Percentiles rank a stretch among this genome's conserved stretches.
phyloP scores from a whole-genome alignment of 2,113 vertebrate species.

The Brienomyrus brachyistius region DNA sequence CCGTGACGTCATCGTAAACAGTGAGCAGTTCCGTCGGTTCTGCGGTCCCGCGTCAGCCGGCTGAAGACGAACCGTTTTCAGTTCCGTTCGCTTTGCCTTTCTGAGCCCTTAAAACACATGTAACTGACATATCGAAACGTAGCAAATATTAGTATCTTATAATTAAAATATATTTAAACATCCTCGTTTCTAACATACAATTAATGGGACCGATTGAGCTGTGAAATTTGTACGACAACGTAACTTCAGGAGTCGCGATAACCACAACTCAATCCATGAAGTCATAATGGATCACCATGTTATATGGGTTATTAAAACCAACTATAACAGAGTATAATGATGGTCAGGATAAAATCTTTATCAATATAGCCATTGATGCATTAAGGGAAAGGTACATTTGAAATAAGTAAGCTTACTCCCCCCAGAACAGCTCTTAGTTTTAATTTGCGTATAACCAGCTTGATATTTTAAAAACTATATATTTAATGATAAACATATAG shows the following conservation, averaged over 20 bases:
- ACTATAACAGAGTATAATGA: background rate
- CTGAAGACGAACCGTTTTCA: background rate
- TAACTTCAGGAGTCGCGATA: background rate
- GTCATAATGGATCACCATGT: background rate
- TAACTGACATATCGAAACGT: background rate
- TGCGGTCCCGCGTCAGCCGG: background rate
- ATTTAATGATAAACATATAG: background rate
- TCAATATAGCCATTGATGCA: background rate
- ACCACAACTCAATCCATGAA: background rate
- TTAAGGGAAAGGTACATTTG: background rate
- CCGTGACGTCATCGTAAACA: slow-evolving; percentile 42
- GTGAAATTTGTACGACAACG: background rate
- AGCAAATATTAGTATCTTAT: background rate
- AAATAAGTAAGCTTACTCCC: background rate
- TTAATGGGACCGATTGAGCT: background rate
- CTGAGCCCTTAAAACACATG: background rate
- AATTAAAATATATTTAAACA: background rate
- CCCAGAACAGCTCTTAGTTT: background rate
- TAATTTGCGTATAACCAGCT: background rate
- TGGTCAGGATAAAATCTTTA: background rate
- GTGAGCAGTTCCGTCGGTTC: background rate
- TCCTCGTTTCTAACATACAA: background rate
- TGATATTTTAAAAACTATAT: background rate
- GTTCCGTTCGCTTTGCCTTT: background rate
- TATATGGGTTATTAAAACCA: background rate